Evolutionary conservation across 2,113 vertebrate species (phyloP).

Genomic region (Gracilinanus agilis): DNA sequence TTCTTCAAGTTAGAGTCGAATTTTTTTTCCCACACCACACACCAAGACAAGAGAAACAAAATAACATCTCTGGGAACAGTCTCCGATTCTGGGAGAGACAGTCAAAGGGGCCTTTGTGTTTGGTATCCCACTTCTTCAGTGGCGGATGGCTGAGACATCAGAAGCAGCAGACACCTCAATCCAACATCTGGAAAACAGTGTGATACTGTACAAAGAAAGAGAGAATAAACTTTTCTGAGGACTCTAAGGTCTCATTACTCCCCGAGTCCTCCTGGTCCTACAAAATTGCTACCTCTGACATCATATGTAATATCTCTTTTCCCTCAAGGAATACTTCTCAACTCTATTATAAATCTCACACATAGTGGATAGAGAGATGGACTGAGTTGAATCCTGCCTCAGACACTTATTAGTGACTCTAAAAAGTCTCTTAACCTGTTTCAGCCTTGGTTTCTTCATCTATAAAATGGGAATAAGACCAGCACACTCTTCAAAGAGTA

Average conservation of each 20-base stretch:
- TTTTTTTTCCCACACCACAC: constrained; percentile 61
- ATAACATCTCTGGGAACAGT: constrained; percentile 65
- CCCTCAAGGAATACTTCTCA: constrained; percentile 32
- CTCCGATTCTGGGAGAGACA: constrained; percentile 59
- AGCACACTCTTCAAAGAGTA: not conserved
- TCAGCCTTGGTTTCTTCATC: not conserved
- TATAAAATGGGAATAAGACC: not conserved
- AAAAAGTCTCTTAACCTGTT: not conserved
- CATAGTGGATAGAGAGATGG: not conserved
- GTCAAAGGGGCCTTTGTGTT: constrained; percentile 75
- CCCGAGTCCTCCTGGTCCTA: constrained; percentile 39
- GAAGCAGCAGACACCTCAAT: constrained; percentile 70
- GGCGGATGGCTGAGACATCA: constrained; percentile 70
- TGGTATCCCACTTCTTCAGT: constrained; percentile 61
- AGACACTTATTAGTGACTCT: not conserved
- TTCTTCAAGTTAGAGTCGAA: constrained; percentile 63
- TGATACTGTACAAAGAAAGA: constrained; percentile 18
- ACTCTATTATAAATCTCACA: constrained; percentile 8
- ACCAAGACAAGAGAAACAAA: constrained; percentile 61
- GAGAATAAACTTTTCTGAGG: constrained; percentile 15
- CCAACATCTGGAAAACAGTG: constrained; percentile 67
- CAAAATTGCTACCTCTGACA: constrained; percentile 63
- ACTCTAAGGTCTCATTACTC: constrained; percentile 65
- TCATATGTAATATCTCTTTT: constrained; percentile 46
- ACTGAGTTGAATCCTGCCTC: not conserved